Evolutionary conservation across 1,140 invertebrate species (phyloP).

Genomic region (Venturia canescens): DNA sequence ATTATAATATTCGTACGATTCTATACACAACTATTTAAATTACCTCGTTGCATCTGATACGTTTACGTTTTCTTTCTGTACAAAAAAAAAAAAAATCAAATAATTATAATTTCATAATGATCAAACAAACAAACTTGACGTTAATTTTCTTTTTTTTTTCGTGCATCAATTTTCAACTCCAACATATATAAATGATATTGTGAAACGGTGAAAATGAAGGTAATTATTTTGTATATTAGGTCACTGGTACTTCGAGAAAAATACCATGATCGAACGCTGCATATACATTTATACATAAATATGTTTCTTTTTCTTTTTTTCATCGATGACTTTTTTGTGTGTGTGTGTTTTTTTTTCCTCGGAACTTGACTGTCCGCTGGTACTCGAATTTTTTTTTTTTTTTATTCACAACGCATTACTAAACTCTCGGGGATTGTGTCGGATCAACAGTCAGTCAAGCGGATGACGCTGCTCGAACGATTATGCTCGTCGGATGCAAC

Average conservation of each 20-base stretch:
- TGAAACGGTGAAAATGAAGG: slow-evolving; percentile 63
- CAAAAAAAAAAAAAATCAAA: slow-evolving; percentile 18
- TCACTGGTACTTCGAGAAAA: slow-evolving; percentile 67
- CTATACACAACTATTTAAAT: slow-evolving; percentile 30
- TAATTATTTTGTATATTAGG: slow-evolving; percentile 65
- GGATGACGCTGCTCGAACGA: too few species aligned
- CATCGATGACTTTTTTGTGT: too few species aligned
- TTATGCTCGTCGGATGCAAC: background rate
- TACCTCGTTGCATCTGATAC: slow-evolving; percentile 52
- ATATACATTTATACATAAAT: background rate
- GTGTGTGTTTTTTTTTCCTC: slow-evolving; percentile 14
- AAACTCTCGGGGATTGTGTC: too few species aligned
- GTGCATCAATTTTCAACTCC: slow-evolving; percentile 38
- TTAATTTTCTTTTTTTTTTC: slow-evolving; percentile 30
- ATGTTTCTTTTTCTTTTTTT: slow-evolving; percentile 22
- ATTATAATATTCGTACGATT: slow-evolving; percentile 8
- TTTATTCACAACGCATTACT: too few species aligned
- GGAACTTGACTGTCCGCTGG: background rate
- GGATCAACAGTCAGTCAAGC: too few species aligned
- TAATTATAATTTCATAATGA: too few species aligned
- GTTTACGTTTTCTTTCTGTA: slow-evolving; percentile 47
- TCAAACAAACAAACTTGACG: slow-evolving; percentile 14
- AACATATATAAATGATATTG: slow-evolving; percentile 50
- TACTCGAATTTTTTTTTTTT: too few species aligned
- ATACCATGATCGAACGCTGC: slow-evolving; percentile 48